phyloP scores from a whole-genome alignment of 2,888 invertebrate species.

The Hirtodrosophila duncani region DNA sequence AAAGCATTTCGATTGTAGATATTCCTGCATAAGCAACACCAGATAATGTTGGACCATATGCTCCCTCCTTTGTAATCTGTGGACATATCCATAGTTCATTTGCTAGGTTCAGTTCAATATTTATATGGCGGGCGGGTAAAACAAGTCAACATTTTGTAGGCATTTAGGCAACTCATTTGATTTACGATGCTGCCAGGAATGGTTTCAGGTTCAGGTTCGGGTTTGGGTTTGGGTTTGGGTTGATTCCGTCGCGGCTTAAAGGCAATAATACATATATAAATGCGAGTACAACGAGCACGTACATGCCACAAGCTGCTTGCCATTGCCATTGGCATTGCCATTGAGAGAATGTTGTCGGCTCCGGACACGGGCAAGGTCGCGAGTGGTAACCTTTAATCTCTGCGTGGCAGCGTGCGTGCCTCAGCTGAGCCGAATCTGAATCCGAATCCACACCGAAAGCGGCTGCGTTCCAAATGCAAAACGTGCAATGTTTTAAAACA shows the following conservation, averaged over 20 bases:
- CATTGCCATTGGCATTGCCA: no score
- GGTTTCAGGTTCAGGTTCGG: no score
- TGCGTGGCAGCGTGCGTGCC: conserved; percentile 45
- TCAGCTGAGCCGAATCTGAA: neutral
- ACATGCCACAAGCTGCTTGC: conserved; percentile 71
- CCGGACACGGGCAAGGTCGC: conserved; percentile 54
- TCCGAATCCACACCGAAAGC: conserved; percentile 15
- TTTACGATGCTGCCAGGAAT: conserved; percentile 62
- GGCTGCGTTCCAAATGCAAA: conserved; percentile 35
- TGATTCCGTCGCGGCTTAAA: conserved; percentile 36
- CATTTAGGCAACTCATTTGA: conserved; percentile 69
- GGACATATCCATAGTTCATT: no score
- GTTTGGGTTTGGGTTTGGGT: no score
- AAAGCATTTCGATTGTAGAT: no score
- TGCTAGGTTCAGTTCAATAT: no score
- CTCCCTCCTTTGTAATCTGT: no score
- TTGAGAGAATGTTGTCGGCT: neutral
- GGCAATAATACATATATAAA: no score
- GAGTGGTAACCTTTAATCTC: conserved; percentile 70
- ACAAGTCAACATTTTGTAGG: conserved; percentile 68
- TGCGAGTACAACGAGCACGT: conserved; percentile 52
- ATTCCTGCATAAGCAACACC: no score
- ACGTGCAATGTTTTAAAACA: conserved; percentile 44
- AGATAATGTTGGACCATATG: no score
- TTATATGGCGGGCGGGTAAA: no score